Base-by-base conservation (phyloP, 2,888 invertebrate genomes). In the Heliconius ismenius region DNA sequence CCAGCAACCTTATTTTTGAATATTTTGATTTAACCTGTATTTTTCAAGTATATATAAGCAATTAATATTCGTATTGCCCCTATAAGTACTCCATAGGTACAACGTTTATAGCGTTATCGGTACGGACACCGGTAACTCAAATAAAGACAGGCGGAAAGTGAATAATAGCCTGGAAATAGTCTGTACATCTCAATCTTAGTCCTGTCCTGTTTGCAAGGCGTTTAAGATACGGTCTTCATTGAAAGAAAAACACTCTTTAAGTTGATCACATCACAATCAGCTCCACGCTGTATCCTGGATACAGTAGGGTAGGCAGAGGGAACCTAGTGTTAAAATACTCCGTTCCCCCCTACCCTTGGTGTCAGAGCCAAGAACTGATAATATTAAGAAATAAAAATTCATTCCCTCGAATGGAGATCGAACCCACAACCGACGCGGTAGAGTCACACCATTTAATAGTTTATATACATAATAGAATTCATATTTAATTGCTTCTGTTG, bases 101-200 rank as follows among this genome's bases (percentile, higher is more conserved):
- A 7, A 21, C 49, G 21, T 21, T 21, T 24, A 39, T 24, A 24
- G n/a, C 32, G 39, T n/a, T 39, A 67, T 26, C 67, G 9, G 67
- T 67, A 10, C 24, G 24, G 26, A 24, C 67, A 67, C 67, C 24
- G 39, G 39, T 24, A 43, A 43, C 67, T 43, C 39, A 39, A 67
- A 39, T 26, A 67, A 43, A 67, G 67, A 43, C 67, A 67, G 24
- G 24, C 67, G 67, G 67, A 67, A 67, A 67, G 67, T 67, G 67
- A 67, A 67, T 67, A 67, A 67, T 67, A 67, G 67, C 24, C 15
- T 24, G 39, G 67, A 67, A 67, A 67, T 67, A 67, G 43, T 67
- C 67, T 24, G 26, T 67, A 43, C 67, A 39, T 39, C 67, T 1
- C 24, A 67, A 67, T 67, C 65, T 39, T 24, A 24, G 39, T 67